Conservation (phyloP, 1,140 invertebrate genomes). For the Drosophila grimshawi region DNA sequence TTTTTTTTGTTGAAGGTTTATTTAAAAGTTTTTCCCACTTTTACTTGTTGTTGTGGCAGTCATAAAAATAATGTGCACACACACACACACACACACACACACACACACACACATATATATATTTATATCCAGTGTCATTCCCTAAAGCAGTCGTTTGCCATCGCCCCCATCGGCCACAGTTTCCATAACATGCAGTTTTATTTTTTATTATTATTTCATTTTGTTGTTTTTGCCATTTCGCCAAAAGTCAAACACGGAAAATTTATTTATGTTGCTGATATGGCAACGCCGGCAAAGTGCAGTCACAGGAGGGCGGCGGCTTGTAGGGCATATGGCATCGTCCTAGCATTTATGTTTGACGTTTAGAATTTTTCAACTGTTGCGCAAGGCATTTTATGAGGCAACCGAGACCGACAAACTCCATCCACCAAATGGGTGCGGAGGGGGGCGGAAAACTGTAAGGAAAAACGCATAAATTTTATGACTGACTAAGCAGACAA, state of each 20-base stretch:
- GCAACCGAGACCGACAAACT: slow-evolving; percentile 40
- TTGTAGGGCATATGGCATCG: not conserved
- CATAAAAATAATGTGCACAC: slow-evolving; percentile 31
- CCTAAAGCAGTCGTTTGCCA: slow-evolving; percentile 10
- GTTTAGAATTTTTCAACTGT: slow-evolving; percentile 72
- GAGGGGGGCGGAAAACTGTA: slow-evolving; percentile 29
- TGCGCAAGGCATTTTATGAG: slow-evolving; percentile 55
- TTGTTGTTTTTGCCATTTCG: slow-evolving; percentile 34
- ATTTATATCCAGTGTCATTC: slow-evolving; percentile 5
- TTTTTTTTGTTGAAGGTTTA: slow-evolving; percentile 13
- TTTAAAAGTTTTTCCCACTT: slow-evolving; percentile 11
- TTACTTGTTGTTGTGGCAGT: slow-evolving; percentile 20
- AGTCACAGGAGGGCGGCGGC: slow-evolving; percentile 9
- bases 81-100: slow-evolving; percentile 22
- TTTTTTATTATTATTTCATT: slow-evolving; percentile 30
- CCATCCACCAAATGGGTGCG: slow-evolving; percentile 23
- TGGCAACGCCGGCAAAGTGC: slow-evolving; percentile 45
- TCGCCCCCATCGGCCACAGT: slow-evolving; percentile 9
- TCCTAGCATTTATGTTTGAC: slow-evolving; percentile 35
- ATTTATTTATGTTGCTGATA: slow-evolving; percentile 69
- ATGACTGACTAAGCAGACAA: slow-evolving; percentile 60
- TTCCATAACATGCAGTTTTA: slow-evolving; percentile 15
- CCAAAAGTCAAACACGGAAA: slow-evolving; percentile 57
- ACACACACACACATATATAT: not conserved
- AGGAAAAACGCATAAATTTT: slow-evolving; percentile 71